Percentiles rank a stretch among this genome's conserved stretches.
Conservation (phyloP, 2,888 invertebrate genomes). For the Sympetrum striolatum region DNA sequence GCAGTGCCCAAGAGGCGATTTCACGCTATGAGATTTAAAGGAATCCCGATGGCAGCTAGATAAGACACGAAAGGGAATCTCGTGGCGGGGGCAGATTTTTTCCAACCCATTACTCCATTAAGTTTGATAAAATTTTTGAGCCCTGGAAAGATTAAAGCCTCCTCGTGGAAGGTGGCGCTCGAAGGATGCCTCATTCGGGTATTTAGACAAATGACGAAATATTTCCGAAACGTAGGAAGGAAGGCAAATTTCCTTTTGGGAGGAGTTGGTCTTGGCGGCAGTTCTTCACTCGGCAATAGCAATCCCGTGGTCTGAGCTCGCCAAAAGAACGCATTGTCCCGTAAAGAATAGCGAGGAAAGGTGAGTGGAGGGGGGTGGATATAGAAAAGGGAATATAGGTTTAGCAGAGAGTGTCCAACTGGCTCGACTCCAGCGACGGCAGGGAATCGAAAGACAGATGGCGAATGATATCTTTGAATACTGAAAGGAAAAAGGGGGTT, state of each 20-base stretch:
- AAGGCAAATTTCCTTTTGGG: not conserved
- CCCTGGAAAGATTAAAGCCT: not conserved
- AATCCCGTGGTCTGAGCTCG: constrained; percentile 29
- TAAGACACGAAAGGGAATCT: not conserved
- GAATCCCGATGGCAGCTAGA: not conserved
- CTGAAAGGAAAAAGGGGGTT: constrained; percentile 12
- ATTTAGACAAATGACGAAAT: not conserved
- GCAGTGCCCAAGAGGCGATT: not conserved
- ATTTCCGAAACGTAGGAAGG: not conserved
- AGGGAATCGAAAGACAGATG: constrained; percentile 25
- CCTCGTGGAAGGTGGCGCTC: not conserved
- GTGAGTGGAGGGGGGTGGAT: not conserved
- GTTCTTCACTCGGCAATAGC: constrained; percentile 26
- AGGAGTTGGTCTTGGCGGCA: constrained; percentile 4
- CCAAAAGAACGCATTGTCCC: constrained; percentile 40
- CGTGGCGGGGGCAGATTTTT: not conserved
- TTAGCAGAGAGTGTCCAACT: not conserved
- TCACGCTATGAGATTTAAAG: not conserved
- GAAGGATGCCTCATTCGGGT: not conserved
- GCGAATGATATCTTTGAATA: constrained; percentile 44
- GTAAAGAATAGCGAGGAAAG: constrained; percentile 35
- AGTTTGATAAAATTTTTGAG: not conserved
- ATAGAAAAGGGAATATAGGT: not conserved
- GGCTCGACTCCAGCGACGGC: not conserved
- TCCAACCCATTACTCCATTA: not conserved